Conservation (phyloP, 2,113 vertebrate genomes). For the Egretta garzetta region DNA sequence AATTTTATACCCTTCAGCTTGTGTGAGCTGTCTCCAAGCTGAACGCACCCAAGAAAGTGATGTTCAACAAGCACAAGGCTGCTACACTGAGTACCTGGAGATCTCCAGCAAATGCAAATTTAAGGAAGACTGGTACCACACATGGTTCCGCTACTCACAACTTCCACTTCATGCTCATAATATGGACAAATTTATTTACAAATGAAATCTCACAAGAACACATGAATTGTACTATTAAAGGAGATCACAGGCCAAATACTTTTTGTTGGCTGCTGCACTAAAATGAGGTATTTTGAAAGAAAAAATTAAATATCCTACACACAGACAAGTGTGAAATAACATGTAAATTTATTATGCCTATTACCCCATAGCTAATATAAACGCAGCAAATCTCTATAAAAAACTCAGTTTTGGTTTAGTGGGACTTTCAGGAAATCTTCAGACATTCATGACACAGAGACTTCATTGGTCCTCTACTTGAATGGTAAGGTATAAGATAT, state of each 20-base stretch:
- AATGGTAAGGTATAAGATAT: background rate
- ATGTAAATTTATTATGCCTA: background rate
- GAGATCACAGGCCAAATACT: background rate
- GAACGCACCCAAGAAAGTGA: background rate
- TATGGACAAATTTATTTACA: background rate
- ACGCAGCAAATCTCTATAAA: background rate
- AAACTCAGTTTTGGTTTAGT: background rate
- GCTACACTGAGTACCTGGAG: background rate
- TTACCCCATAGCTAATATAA: background rate
- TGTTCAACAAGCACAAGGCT: background rate
- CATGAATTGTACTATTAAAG: background rate
- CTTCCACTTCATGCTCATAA: background rate
- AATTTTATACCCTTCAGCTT: background rate
- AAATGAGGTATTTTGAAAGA: background rate
- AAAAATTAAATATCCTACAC: background rate
- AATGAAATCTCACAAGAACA: background rate
- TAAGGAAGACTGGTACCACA: background rate
- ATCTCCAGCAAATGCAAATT: background rate
- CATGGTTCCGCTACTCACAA: background rate
- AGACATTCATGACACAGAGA: background rate
- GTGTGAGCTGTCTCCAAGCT: background rate
- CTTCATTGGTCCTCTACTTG: background rate
- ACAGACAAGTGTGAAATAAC: background rate
- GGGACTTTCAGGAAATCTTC: background rate
- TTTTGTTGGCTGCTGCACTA: background rate